These are phyloP conservation scores for Pristionchus fissidentatus DNA, from an alignment of 2,888 invertebrate species.

Conservation along the genomic window DNA sequence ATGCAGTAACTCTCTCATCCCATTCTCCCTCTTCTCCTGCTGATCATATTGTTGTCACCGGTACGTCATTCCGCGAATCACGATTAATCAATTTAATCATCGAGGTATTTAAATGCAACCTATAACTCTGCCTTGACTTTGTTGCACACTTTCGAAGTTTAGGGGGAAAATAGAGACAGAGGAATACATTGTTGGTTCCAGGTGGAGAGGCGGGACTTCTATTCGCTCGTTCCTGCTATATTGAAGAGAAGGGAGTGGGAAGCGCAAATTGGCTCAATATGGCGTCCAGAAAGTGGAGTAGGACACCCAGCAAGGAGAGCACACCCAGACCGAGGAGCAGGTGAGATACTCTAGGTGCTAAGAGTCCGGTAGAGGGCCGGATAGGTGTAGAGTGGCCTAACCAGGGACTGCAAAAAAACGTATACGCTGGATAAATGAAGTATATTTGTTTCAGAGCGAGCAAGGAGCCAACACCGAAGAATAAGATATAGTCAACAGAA, in stretches of 20 bases:
- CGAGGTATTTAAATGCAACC: no score
- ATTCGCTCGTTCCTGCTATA: slow-evolving; percentile 14
- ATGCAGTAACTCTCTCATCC: slow-evolving; percentile 11
- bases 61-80: no score
- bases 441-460: not conserved
- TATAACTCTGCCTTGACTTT: no score
- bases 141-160: no score
- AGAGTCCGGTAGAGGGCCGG: not conserved
- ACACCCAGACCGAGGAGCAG: slow-evolving; percentile 22
- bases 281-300: not conserved
- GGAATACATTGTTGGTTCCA: not conserved
- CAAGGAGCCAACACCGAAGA: slow-evolving; percentile 23
- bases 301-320: slow-evolving; percentile 21
- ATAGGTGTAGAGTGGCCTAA: not conserved
- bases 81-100: no score
- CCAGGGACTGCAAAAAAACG: not conserved
- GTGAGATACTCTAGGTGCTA: not conserved
- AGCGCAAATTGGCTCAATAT: slow-evolving; percentile 26
- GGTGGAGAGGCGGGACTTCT: slow-evolving; percentile 27
- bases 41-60: not conserved
- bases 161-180: no score
- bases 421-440: not conserved
- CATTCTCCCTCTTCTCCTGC: not conserved
- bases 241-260: not conserved
- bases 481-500: not conserved